Evolutionary conservation across 2,113 vertebrate species (phyloP).

Genomic region (Rhabdornis inornatus): DNA sequence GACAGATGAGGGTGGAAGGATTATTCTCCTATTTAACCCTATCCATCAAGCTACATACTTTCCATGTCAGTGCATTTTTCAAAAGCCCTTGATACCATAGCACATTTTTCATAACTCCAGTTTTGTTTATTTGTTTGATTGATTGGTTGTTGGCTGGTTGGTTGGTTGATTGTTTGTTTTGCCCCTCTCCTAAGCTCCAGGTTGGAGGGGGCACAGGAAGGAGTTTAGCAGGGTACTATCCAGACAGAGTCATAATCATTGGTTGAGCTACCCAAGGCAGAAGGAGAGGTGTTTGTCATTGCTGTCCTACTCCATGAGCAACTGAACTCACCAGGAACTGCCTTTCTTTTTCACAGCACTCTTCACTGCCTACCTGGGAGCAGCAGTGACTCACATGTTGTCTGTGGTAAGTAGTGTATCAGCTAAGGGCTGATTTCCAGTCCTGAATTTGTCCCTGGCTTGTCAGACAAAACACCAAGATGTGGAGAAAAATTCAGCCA

Average conservation of each 20-base stretch:
- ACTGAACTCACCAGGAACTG: neutral
- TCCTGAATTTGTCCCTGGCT: neutral
- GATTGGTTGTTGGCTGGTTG: neutral
- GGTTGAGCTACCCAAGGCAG: neutral
- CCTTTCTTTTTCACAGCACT: conserved; percentile 59
- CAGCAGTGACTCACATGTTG: conserved; percentile 82
- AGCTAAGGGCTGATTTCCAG: neutral
- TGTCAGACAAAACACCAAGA: neutral
- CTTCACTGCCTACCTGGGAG: conserved; percentile 89
- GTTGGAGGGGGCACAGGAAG: neutral
- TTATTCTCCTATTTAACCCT: neutral
- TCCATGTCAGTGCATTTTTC: neutral
- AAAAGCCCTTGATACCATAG: neutral
- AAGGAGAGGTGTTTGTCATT: neutral
- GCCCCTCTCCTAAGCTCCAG: neutral
- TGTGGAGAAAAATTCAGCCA: neutral
- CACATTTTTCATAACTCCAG: neutral
- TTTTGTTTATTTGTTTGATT: neutral
- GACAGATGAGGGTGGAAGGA: neutral
- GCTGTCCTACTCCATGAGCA: neutral
- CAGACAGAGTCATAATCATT: neutral
- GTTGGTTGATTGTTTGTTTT: neutral
- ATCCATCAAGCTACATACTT: neutral
- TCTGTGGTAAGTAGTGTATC: conserved; percentile 76
- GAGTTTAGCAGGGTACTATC: neutral